Evolutionary conservation across 2,797 vertebrate species (phyloP), one percentile per base, ranked within the genome.

Genomic region (Hydrophis major): DNA sequence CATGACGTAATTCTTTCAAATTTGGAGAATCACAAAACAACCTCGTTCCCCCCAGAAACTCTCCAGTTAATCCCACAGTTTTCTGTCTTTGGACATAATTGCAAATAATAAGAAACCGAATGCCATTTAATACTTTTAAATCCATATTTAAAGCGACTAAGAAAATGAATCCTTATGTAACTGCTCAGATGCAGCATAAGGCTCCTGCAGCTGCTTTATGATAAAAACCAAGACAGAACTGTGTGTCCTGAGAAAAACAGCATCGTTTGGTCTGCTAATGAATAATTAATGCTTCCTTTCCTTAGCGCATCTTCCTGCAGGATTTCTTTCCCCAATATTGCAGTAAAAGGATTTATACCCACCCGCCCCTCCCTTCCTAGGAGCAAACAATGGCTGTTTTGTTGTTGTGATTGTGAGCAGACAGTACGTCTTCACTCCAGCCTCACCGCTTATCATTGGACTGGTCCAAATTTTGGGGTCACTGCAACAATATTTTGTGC

Each of bases 251-350:
- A 61, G 94, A 89, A 92, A 74, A 96, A 92, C 86, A 93, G 83
- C 87, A 92, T 92, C n/a, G 86, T 94, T 94, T 90, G 86, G 94
- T 57, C 86, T 50, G 20, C 83, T 95, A 93, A 95, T 93, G 42
- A 94, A 96, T 95, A 95, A 94, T 95, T 95, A 94, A 96, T 69
- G 94, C 63, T 57, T 66, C 94, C 93, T 91, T 86, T 92, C 94
- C 90, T 93, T 59, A 90, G 92, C 86, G 37, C 92, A 86, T 87
- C 56, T 50, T 92, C 59, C 50, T 28, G 66, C 47, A 91, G 94
- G 94, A 6, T 47, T 6, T 50, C 87, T 91, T 93, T 89, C 86
- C 53, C 86, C 61, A 78, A 95, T 92, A 93, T 5, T 0, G 8
- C 0, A 4, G 89, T 88, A 60, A 22, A 28, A 5, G 27, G 37